Evolutionary conservation across 2,797 vertebrate species (phyloP).

Genomic region (Phoebastria nigripes): DNA sequence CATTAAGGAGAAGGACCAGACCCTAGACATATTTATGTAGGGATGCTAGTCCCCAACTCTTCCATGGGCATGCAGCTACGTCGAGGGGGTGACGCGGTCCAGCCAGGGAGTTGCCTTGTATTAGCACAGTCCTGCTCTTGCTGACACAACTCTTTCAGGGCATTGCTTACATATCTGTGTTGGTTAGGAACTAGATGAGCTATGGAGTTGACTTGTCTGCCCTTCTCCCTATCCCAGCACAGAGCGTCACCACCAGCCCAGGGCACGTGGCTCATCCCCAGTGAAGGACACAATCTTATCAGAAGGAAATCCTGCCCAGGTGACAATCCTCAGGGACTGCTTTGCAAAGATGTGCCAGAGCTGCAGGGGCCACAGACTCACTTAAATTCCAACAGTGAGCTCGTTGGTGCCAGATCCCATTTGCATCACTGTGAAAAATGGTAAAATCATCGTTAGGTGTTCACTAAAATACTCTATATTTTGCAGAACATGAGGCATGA

Average conservation of each 20-base stretch:
- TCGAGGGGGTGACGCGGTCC: not conserved
- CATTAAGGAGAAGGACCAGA: not conserved
- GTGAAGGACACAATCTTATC: not conserved
- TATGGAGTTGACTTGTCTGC: not conserved
- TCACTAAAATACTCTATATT: slow-evolving; percentile 63
- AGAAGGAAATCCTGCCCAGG: not conserved
- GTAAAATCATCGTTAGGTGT: slow-evolving; percentile 54
- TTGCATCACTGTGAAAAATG: slow-evolving; percentile 62
- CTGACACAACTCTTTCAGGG: not conserved
- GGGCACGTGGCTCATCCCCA: not conserved
- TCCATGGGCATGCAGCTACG: not conserved
- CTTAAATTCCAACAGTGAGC: not conserved
- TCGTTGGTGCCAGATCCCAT: slow-evolving; percentile 46
- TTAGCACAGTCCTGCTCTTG: not conserved
- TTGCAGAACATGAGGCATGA: slow-evolving; percentile 60
- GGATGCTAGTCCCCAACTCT: not conserved
- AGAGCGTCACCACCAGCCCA: not conserved
- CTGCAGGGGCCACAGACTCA: not conserved
- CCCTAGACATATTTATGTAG: accelerated
- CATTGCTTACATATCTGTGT: accelerated
- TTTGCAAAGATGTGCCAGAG: not conserved
- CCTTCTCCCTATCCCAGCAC: not conserved
- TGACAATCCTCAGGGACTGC: not conserved
- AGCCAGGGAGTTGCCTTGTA: not conserved
- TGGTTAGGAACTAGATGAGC: not conserved